Base-by-base conservation (phyloP, 2,113 vertebrate species). In the Brachyistius frenatus region DNA sequence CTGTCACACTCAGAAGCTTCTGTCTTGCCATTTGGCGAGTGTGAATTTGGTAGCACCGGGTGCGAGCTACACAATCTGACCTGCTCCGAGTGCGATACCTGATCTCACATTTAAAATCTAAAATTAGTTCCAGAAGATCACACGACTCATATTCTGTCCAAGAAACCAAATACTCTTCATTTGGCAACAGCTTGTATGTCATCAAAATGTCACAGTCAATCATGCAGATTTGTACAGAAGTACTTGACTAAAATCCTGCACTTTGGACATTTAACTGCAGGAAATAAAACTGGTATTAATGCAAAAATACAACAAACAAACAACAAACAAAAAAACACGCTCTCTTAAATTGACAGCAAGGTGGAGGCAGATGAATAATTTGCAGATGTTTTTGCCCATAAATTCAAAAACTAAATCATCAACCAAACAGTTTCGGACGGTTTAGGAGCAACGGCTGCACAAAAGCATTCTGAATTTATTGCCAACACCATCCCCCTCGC, bases 391-490 rank as follows among this genome's bases (percentile, higher is more conserved):
- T 77, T 39, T 64, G 52, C 73, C 36, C 15, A 8, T 61, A 49
- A 58, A 88, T 81, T 62, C 30, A 57, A 57, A 57, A 79, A 77
- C 54, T 62, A 85, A 82, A 86, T 79, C 66, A 83, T 66, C 56
- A 62, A n/a, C 72, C 50, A 72, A 84, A 50, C 50, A 32, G 64
- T 72, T 80, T 76, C 76, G 32, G 70, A 80, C 23, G 74, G 80
- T 85, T 81, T 66, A 83, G 32, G 30, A 78, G 73, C 54, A 62
- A 81, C 46, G 31, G 70, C 80, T 7, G 73, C 62, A 69, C 67
- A 80, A 86, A 74, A 87, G 78, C 73, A 71, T 77, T 89, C 52
- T 62, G 61, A 81, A 90, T 86, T 83, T 86, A 89, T 90, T 83
- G 77, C 84, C 78, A 78, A 62, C 55, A 73, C 83, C 78, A 47